A percentile compares a stretch with the other conserved stretches of the same genome.
phyloP scores from a whole-genome alignment of 2,888 invertebrate species.

The Lasioglossum malachurum region DNA sequence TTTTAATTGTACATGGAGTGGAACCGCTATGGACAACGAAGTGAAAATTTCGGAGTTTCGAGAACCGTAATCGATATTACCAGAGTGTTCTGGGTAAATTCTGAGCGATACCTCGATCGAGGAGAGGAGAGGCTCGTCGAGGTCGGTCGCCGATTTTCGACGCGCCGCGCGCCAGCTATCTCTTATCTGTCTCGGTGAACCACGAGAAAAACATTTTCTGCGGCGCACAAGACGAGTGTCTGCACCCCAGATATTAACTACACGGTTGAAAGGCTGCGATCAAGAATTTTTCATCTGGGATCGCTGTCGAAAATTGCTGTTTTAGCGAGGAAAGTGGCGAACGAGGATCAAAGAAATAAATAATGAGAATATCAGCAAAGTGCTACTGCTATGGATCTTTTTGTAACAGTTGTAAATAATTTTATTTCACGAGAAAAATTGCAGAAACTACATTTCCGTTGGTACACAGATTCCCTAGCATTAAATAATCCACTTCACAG shows the following conservation, averaged over 20 bases:
- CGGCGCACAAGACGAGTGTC: conserved; percentile 17
- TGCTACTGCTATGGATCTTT: not conserved
- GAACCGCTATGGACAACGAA: not conserved
- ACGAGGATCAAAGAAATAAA: not conserved
- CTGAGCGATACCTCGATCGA: not conserved
- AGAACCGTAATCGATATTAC: not conserved
- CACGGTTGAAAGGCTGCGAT: not conserved
- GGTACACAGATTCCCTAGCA: not conserved
- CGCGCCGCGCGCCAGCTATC: conserved; percentile 22
- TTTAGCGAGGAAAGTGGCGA: not conserved
- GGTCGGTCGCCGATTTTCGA: conserved; percentile 2
- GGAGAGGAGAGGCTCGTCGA: not conserved
- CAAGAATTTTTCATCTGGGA: not conserved
- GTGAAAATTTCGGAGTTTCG: not conserved
- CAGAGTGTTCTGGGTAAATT: not conserved
- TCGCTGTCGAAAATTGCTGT: not conserved
- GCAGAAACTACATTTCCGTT: not conserved
- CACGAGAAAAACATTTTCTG: conserved; percentile 53
- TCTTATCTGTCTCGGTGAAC: conserved; percentile 21
- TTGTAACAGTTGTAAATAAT: not conserved
- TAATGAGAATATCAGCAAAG: not conserved
- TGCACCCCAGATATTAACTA: not conserved
- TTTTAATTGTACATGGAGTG: not conserved
- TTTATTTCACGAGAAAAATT: not conserved
- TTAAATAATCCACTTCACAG: not conserved